Evolutionary conservation across 2,797 vertebrate genomes (phyloP).

Genomic region (Cheirogaleus major): DNA sequence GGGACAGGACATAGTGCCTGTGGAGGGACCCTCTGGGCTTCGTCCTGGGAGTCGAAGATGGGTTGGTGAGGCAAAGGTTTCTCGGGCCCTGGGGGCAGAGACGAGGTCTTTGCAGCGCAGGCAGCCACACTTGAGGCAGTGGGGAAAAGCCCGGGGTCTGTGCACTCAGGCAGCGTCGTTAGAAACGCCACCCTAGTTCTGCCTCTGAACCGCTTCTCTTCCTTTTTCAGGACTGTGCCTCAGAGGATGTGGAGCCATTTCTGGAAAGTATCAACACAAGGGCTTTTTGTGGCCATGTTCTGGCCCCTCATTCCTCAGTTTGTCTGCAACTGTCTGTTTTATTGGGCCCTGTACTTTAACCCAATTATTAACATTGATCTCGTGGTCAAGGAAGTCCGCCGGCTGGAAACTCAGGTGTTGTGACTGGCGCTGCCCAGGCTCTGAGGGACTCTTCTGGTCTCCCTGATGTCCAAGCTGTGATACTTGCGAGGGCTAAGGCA

Average conservation of each 20-base stretch:
- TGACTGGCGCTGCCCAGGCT: slow-evolving; percentile 64
- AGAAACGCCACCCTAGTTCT: accelerated
- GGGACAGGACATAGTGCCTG: too few species aligned
- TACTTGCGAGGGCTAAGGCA: background rate
- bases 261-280: slow-evolving; percentile 92
- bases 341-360: slow-evolving; percentile 96
- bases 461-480: slow-evolving; percentile 47
- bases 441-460: background rate
- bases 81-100: accelerated
- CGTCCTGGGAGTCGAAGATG: background rate
- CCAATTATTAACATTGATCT: slow-evolving; percentile 96
- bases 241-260: slow-evolving; percentile 92
- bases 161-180: accelerated
- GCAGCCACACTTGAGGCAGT: accelerated
- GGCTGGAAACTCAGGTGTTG: slow-evolving; percentile 91
- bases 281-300: slow-evolving; percentile 92
- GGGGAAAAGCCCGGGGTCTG: background rate
- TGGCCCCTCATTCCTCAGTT: slow-evolving; percentile 97
- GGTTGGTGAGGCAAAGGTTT: background rate
- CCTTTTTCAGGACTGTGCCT: slow-evolving; percentile 89
- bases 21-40: background rate
- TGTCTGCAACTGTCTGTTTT: slow-evolving; percentile 96
- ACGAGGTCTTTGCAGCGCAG: background rate
- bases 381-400: slow-evolving; percentile 93
- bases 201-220: slow-evolving; percentile 44